Base-by-base conservation (phyloP, 2,888 invertebrate species). In the Microctonus brassicae region DNA sequence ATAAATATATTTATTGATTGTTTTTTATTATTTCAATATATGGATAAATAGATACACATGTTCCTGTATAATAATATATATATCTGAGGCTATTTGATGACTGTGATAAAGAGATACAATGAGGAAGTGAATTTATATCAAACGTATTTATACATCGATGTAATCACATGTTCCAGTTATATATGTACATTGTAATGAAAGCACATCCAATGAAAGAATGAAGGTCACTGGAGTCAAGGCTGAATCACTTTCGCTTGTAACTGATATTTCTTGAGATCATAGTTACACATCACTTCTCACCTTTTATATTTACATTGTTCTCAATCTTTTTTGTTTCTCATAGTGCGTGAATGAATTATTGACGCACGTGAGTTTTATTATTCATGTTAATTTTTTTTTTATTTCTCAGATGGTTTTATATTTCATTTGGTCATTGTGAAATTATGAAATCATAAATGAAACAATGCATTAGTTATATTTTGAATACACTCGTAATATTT, bases 211-310 rank as follows among this genome's bases (percentile, higher is more conserved):
- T 33, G 39, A 70, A 72, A 24, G 69, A 71, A 17, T 24, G 47
- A 69, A 60, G 58, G 71, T 55, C 53, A 52, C 64, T 70, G 55
- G 83, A 85, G 85, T 87, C 87, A 87, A 87, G 87, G 87, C 85
- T 86, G 72, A 69, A 81, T 73, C 66, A 82, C 84, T 84, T 84
- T 85, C 84, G 85, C 87, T 85, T 70, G 69, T 63, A 66, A 22
- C 75, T 75, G 75, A 77, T 79, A 79, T 82, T 33, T 68, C 83
- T 83, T 86, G 85, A 83, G 85, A 86, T 84, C 84, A 82, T 71
- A 75, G 77, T 75, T 73, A 75, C 73, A 76, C 76, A 78, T 79
- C 73, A 81, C 83, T 86, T 86, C 86, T 85, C 84, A 84, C 84
- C 75, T 55, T 29, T 29, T 5, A 58, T 34, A 58, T 58, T n/a